These are phyloP conservation scores for Notothenia rossii DNA, from an alignment of 2,113 vertebrate genomes.

Conservation along the genomic window DNA sequence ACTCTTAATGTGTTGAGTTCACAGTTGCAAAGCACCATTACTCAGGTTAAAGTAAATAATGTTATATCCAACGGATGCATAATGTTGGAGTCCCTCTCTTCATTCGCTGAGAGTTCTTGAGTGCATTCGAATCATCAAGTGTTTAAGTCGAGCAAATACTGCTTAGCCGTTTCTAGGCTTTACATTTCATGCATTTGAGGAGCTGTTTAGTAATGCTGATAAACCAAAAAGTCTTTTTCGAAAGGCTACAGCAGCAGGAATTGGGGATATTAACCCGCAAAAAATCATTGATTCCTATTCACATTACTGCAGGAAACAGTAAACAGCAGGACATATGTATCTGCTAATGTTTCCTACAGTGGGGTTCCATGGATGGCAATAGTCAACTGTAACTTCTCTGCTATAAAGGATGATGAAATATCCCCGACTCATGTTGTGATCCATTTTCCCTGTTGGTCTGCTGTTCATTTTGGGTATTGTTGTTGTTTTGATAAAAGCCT, in stretches of 20 bases:
- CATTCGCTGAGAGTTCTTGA: slow-evolving; percentile 5
- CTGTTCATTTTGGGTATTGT: slow-evolving; percentile 49
- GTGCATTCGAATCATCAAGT: not conserved
- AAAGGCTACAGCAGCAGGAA: not conserved
- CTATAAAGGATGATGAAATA: slow-evolving; percentile 39
- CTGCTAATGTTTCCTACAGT: slow-evolving; percentile 14
- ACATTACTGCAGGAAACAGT: not conserved
- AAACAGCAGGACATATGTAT: not conserved
- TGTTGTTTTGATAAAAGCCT: slow-evolving; percentile 61
- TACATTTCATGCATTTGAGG: not conserved
- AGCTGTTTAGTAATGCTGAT: not conserved
- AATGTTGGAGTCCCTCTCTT: not conserved
- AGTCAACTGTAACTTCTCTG: slow-evolving; percentile 2
- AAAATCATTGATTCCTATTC: not conserved
- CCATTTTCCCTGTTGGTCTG: slow-evolving; percentile 44
- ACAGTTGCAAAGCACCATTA: too few relatives aligned
- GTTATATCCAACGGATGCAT: not conserved
- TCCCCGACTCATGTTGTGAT: slow-evolving; percentile 46
- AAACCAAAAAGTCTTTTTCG: not conserved
- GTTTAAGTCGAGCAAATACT: not conserved
- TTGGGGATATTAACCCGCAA: not conserved
- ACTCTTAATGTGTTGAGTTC: not conserved
- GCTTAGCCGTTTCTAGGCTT: not conserved
- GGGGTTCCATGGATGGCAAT: not conserved
- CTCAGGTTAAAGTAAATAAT: not conserved